Evolutionary conservation across 2,797 vertebrate species (phyloP).

Genomic region (Percopsis omiscomaycus): DNA sequence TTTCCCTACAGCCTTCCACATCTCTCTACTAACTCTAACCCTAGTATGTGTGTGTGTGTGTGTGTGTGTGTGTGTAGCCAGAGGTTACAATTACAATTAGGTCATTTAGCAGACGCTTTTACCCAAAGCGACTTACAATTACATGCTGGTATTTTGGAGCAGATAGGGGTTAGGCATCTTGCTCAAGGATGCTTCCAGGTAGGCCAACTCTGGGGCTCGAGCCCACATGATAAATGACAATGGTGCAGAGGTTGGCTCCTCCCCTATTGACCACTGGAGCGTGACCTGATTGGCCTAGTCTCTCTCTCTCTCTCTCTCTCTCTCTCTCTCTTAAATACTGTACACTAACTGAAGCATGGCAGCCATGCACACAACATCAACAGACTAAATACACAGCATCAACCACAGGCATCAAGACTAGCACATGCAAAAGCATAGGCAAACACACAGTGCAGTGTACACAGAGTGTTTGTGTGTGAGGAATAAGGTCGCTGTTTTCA

Average conservation of each 20-base stretch:
- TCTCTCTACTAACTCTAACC: background rate
- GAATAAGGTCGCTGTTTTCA: background rate
- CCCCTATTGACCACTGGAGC: conserved; percentile 44
- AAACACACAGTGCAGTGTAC: conserved; percentile 11
- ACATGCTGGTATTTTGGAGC: no score
- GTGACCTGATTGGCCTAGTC: conserved; percentile 35
- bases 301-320: background rate
- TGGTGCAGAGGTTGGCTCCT: conserved; percentile 23
- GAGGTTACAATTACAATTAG: background rate
- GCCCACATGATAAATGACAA: conserved; percentile 44
- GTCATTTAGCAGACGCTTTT: no score
- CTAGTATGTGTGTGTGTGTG: conserved; percentile 4
- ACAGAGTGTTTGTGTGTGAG: conserved; percentile 3
- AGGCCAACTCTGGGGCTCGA: no score
- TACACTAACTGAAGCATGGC: no score
- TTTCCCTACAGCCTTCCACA: conserved; percentile 1
- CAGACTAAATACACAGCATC: conserved; percentile 31
- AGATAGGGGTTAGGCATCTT: no score
- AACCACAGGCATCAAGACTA: conserved; percentile 41
- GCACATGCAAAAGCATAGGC: conserved; percentile 25
- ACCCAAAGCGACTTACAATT: no score
- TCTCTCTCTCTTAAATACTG: conserved; percentile 20
- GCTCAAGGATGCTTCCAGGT: no score
- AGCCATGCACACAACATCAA: background rate
- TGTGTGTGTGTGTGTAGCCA: conserved; percentile 20